Base-by-base conservation (phyloP, 2,113 vertebrate genomes). In the Probosciger aterrimus region DNA sequence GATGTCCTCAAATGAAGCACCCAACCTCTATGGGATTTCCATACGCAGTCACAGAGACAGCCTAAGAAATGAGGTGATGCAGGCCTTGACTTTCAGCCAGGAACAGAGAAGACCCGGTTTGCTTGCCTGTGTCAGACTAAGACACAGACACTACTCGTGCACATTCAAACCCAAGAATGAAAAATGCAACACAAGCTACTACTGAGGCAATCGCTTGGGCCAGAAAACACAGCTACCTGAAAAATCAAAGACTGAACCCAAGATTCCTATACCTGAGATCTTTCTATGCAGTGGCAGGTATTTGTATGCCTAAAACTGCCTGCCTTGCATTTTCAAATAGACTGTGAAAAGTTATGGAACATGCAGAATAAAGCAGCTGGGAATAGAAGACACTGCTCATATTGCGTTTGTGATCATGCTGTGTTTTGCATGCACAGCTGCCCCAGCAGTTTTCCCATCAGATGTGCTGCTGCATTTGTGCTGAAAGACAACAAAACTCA, bases 401-500 rank as follows among this genome's bases (percentile, higher is more conserved):
- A 10, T 10, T 33, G 37, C 74, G 68, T 1, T 6, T 37, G 69
- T 53, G 81, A 57, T 44, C 57, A 10, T 10, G 23, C 16, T 27
- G 18, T 47, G 39, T 43, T 62, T 50, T 52, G 46, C 7, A 18
- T 4, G 46, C 75, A 49, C n/a, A 76, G 77, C 77, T 87, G 76
- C 80, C 76, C 77, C 90, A 92, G 90, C 81, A 60, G 69, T 73
- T 68, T 82, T 23, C 87, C 76, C 35, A 64, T 47, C 50, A 68
- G 13, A 53, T 12, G n/a, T 53, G 76, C 82, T 75, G 76, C 87
- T 71, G 46, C 83, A 43, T 80, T 76, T 14, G 15, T 80, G 60
- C 37, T 31, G 13, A 81, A 75, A 81, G 37, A 60, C 55, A 92
- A 59, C 37, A 53, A 87, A 79, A 82, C 39, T 53, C 35, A 62